Evolutionary conservation across 2,797 vertebrate species (phyloP), one percentile per base, ranked within the genome.

Genomic region (Protonibea diacanthus): DNA sequence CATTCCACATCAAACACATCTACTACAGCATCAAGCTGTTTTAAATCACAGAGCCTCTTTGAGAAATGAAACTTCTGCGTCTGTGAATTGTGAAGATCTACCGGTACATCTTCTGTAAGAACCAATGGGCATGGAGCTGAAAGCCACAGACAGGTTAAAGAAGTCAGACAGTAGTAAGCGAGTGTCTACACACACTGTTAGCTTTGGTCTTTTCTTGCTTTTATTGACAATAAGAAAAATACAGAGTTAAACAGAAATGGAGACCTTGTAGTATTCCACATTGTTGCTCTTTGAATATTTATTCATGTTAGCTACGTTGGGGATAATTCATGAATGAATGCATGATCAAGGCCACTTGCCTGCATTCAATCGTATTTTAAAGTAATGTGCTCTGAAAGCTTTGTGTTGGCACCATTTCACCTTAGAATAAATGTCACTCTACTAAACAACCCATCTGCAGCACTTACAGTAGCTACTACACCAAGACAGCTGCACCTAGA

Each of bases 341-440:
- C 18, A n/a, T 66, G 33, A 23, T 44, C 17, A 20, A 51, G 27
- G 51, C 6, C 0, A 17, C 7, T 55, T 20, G 12, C 14, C 44
- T 14, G 45, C 45, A 25, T 33, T 65, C 11, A 71, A 5, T 53
- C 21, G 9, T 66, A 23, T 72, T 72, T 25, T 14, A 25, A 47
- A 60, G 20, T 55, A 11, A 58, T 47, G 8, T 45, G 17, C 18
- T 48, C 5, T 38, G 52, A 12, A 51, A 72, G 21, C 69, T n/a
- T 47, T 33, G 18, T 62, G 40, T 49, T 73, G 63, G 49, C n/a
- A 63, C 33, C 52, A 55, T 53, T 45, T 66, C 65, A 20, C 23
- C 10, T 48, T 48, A 4, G n/a, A 48, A 25, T 33, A 18, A 21
- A 59, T 9, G 3, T 42, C n/a, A 56, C 11, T 57, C 45, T 33